These are phyloP conservation scores for Echinops telfairi DNA, from an alignment of 2,113 vertebrate species.

Conservation along the genomic window DNA sequence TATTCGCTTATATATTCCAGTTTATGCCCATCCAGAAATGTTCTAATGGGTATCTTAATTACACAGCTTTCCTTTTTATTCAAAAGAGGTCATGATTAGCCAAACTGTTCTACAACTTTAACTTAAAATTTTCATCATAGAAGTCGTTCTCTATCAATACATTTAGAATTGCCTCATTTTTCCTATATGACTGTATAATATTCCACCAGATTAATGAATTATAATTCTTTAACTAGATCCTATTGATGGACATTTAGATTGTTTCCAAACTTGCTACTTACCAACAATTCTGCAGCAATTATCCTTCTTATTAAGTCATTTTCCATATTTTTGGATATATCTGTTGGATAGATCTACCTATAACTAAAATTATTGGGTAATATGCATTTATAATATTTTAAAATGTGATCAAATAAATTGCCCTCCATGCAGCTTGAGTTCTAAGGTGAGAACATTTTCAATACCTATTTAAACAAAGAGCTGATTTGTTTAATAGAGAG, in stretches of 20 bases:
- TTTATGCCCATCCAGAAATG: neutral
- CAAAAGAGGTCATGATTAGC: neutral
- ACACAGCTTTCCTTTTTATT: neutral
- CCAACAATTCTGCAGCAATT: slow-evolving; percentile 4
- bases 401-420: no score
- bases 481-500: no score
- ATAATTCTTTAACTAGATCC: neutral
- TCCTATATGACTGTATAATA: neutral
- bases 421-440: no score
- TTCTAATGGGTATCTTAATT: neutral
- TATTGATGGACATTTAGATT: neutral
- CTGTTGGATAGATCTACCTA: no score
- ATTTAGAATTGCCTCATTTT: neutral
- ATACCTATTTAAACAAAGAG: no score
- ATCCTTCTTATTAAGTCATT: slow-evolving; percentile 2
- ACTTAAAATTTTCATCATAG: neutral
- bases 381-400: no score
- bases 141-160: neutral
- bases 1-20: neutral
- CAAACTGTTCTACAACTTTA: neutral
- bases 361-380: no score
- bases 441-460: no score
- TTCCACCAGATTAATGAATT: neutral
- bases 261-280: neutral
- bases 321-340: neutral